These are phyloP conservation scores for Netelia virgata DNA, from an alignment of 2,888 invertebrate genomes.

Conservation along the genomic window DNA sequence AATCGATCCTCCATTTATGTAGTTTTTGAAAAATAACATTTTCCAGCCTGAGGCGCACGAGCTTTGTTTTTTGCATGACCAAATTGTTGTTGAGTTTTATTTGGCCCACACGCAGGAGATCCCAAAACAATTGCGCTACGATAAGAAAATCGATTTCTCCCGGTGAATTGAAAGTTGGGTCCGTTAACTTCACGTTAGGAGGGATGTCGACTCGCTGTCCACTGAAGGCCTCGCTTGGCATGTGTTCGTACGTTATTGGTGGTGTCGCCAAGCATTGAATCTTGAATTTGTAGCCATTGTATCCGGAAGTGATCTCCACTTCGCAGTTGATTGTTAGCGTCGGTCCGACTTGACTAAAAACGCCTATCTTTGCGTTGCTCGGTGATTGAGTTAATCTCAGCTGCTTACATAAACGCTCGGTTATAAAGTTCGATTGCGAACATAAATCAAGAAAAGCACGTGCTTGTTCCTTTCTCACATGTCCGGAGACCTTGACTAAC, in stretches of 20 bases:
- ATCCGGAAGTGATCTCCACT: not conserved
- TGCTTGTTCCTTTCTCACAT: not conserved
- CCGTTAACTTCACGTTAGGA: not conserved
- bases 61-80: not conserved
- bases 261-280: too few species aligned
- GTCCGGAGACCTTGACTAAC: not conserved
- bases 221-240: not conserved
- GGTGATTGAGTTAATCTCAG: not conserved
- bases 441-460: not conserved
- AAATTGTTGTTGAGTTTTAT: not conserved
- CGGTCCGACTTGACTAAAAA: not conserved
- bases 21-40: slow-evolving; percentile 1
- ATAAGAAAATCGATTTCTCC: not conserved
- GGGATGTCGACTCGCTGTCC: not conserved
- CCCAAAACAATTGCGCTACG: not conserved
- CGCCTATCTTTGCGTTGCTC: not conserved
- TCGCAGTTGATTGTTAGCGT: not conserved
- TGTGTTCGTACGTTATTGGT: not conserved
- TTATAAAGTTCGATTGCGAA: not conserved
- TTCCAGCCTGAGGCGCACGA: not conserved
- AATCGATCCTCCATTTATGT: slow-evolving; percentile 1
- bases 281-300: too few species aligned
- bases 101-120: not conserved
- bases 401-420: not conserved
- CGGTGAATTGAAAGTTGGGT: not conserved